Base-by-base conservation (phyloP, 2,113 vertebrate genomes). In the Hucho hucho region DNA sequence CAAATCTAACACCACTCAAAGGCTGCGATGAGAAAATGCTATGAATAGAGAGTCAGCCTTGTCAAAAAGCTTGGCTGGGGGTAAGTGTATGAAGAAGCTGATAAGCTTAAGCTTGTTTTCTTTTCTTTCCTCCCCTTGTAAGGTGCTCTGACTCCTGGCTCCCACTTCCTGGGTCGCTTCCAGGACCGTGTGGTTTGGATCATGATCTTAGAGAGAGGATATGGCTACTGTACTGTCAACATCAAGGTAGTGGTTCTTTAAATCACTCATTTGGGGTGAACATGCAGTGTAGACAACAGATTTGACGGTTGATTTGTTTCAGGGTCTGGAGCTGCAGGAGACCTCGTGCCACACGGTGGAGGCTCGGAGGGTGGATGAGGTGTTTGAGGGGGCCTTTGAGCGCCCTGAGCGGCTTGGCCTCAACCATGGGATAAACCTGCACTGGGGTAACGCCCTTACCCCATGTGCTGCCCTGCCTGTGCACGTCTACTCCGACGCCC, bases 281-380 rank as follows among this genome's bases (percentile, higher is more conserved):
- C 16, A 14, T 4, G 49, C 13, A 53, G 49, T 18, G 16, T 43
- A 43, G 37, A 43, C 37, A 12, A 12, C 70, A 18, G 22, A 61
- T 53, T 25, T 29, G 3, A 11, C 64, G 20, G 77, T 20, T 65
- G 25, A 74, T 4, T 77, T 70, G 6, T 77, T 84, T 65, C 87
- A 99, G 97, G 98, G 98, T 3, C 86, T 99, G 75, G 98, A 99
- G 91, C 90, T 99, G 67, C 97, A 98, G 89, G 98, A 99, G 89
- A 99, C 98, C 0, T 98, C 98, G 6, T 99, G 98, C 83, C 98
- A 99, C 82, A 96, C 97, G 4, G 96, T 95, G 78, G 98, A 99
- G 92, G 98, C 97, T 32, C 95, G 92, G 74, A 92, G 94, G 82
- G 96, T 99, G 67, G 97, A 99, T 71, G 97, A 99, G 88, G 93